Base-by-base conservation (phyloP, 2,888 invertebrate species). In the Limnephilus lunatus region DNA sequence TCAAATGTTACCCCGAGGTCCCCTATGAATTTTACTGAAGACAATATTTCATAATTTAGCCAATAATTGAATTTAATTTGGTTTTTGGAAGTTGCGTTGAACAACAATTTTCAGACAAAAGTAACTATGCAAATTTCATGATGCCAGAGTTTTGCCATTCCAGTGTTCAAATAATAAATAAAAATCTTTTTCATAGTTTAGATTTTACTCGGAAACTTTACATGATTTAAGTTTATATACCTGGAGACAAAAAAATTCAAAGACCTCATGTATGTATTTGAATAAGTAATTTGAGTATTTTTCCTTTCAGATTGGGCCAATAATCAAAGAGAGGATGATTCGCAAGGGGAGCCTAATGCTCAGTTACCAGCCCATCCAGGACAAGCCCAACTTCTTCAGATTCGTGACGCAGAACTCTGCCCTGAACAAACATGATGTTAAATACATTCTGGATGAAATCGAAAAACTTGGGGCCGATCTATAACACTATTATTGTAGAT, bases 341-440 rank as follows among this genome's bases (percentile, higher is more conserved):
- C 96, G 96, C 94, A 95, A 96, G 91, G 97, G 97, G 11, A 96
- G 96, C 85, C 96, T 97, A 94, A 97, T 97, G 97, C 95, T 97
- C 30, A 97, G 97, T 86, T 97, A 97, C 94, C 97, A 97, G 95
- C 97, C 97, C 0, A 95, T 97, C 86, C 96, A 96, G 91, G 94
- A 96, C 19, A 95, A 96, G 85, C 97, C 97, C 1, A 97, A 97
- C 94, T 97, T 97, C 95, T 97, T 97, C 94, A 95, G 97, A 88
- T 97, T 97, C 94, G 97, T 97, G 81, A 95, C 96, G 2, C 97
- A 97, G 94, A 97, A 97, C 94, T 97, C 97, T 15, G 96, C 96
- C n/a, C 95, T 97, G 15, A 96, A 95, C 2, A 94, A 94, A 80
- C 94, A 95, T 11, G 97, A 97, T 94, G 95, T 97, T 81, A 96